phyloP scores from a whole-genome alignment of 2,113 vertebrate species.

The Seriola quinqueradiata region DNA sequence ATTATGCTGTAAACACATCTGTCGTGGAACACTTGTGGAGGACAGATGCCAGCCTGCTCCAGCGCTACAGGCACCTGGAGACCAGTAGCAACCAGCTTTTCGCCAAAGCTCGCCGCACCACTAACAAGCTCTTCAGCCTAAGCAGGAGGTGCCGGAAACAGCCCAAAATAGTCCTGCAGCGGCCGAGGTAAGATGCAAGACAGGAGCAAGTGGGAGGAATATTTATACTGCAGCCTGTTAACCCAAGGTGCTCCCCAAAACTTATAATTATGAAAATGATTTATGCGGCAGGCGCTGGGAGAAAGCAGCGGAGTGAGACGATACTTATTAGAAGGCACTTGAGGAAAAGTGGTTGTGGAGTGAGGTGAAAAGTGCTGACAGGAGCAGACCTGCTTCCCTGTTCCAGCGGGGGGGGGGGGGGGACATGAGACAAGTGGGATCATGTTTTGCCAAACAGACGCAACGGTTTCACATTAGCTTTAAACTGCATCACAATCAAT shows the following conservation, averaged over 20 bases:
- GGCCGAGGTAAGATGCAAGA: conserved; percentile 81
- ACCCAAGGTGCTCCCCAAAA: conserved; percentile 64
- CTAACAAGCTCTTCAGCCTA: conserved; percentile 87
- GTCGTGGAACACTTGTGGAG: conserved; percentile 85
- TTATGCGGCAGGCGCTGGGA: conserved; percentile 50
- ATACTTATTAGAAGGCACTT: conserved; percentile 73
- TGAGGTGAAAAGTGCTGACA: conserved; percentile 74
- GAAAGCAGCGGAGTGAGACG: conserved; percentile 61
- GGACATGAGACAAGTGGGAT: conserved; percentile 35
- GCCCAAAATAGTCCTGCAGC: conserved; percentile 83
- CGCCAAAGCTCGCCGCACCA: conserved; percentile 78
- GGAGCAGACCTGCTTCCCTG: conserved; percentile 43
- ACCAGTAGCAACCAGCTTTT: conserved; percentile 77
- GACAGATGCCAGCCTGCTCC: conserved; percentile 79
- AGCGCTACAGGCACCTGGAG: conserved; percentile 86
- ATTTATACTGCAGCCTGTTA: conserved; percentile 61
- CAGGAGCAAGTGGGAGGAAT: conserved; percentile 19
- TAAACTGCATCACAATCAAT: conserved; percentile 35
- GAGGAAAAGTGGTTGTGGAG: conserved; percentile 49
- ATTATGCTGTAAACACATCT: conserved; percentile 85
- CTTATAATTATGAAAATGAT: conserved; percentile 78
- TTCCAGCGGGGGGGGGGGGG: conserved; percentile 35
- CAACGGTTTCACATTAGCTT: conserved; percentile 4
- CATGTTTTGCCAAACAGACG: conserved; percentile 31
- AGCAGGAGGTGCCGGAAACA: conserved; percentile 86